Conservation (phyloP, 2,888 invertebrate genomes). For the Nephrocerus scutellatus region DNA sequence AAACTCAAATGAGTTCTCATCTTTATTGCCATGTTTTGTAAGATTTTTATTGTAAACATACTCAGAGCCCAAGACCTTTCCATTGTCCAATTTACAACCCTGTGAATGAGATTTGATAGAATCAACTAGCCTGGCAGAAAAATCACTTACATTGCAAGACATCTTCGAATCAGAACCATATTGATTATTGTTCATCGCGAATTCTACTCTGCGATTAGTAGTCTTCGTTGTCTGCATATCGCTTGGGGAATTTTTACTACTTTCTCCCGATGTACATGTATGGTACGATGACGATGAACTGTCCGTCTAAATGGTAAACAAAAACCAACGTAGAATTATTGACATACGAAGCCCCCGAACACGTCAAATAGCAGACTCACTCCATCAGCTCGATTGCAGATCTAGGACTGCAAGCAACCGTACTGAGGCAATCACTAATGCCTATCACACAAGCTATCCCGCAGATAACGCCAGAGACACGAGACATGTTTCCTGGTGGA, state of each 20-base stretch:
- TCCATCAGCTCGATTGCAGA: too few species aligned
- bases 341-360: constrained; percentile 1
- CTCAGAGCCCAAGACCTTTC: constrained; percentile 36
- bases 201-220: constrained; percentile 33
- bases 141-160: constrained; percentile 37
- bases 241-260: constrained; percentile 34
- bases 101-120: constrained; percentile 17
- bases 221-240: constrained; percentile 4
- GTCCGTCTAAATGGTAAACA: constrained; percentile 26
- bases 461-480: too few species aligned
- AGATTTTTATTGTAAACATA: constrained; percentile 35
- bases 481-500: too few species aligned
- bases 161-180: constrained; percentile 18
- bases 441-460: too few species aligned
- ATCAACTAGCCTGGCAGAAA: constrained; percentile 1
- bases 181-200: constrained; percentile 25
- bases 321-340: too few species aligned
- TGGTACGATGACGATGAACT: constrained; percentile 45
- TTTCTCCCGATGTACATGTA: constrained; percentile 42
- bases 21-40: constrained; percentile 38
- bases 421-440: too few species aligned
- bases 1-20: constrained; percentile 42
- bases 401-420: too few species aligned
- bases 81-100: constrained; percentile 37
- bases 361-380: background rate